Evolutionary conservation across 2,113 vertebrate species (phyloP).

Genomic region (Embiotoca jacksoni): DNA sequence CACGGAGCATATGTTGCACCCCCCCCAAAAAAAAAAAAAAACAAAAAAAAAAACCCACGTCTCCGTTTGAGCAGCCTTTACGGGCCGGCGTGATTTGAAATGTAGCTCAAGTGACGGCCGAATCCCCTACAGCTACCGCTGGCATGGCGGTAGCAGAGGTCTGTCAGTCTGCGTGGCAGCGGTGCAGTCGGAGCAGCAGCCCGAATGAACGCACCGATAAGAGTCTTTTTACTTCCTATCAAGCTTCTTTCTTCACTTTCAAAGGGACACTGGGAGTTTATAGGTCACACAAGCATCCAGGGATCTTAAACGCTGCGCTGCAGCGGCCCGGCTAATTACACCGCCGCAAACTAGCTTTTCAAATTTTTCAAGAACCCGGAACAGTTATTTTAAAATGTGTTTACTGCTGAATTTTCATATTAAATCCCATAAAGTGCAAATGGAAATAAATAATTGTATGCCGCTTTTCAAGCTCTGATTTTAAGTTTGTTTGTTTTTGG

Average conservation of each 20-base stretch:
- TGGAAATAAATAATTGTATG: background rate
- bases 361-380: conserved; percentile 6
- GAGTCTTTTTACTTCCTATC: conserved; percentile 55
- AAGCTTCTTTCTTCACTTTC: conserved; percentile 33
- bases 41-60: no score
- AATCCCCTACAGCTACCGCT: background rate
- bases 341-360: conserved; percentile 38
- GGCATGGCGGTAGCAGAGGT: background rate
- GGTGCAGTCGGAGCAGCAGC: conserved; percentile 49
- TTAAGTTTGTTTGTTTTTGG: background rate
- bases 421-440: background rate
- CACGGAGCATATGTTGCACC: conserved; percentile 29
- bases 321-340: conserved; percentile 61
- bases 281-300: conserved; percentile 48
- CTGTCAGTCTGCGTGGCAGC: conserved; percentile 41
- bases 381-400: background rate
- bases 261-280: conserved; percentile 60
- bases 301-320: conserved; percentile 29
- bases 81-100: conserved; percentile 8
- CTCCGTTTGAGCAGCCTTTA: conserved; percentile 9
- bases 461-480: background rate
- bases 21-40: no score
- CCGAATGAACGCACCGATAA: conserved; percentile 72
- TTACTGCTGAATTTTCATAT: background rate
- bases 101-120: background rate